Percentiles rank a stretch among this genome's conserved stretches.
phyloP scores from a whole-genome alignment of 1,140 invertebrate species.

The Macrotrachela quadricornifera region DNA sequence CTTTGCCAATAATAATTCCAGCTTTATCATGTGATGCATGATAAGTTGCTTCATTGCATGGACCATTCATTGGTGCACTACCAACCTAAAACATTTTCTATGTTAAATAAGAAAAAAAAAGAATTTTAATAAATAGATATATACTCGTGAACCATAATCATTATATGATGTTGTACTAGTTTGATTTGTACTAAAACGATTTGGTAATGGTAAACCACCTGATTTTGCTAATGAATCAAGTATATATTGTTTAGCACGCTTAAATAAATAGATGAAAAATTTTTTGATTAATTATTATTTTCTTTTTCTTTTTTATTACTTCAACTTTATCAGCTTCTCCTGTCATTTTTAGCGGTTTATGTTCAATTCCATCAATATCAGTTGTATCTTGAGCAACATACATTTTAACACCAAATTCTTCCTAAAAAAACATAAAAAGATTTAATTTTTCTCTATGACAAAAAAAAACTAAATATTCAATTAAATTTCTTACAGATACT shows the following conservation, averaged over 20 bases:
- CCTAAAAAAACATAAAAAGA: slow-evolving; percentile 23
- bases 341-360: slow-evolving; percentile 71
- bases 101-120: too few relatives aligned
- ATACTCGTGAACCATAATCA: too few relatives aligned
- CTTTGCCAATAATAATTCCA: slow-evolving; percentile 83
- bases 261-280: too few relatives aligned
- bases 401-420: slow-evolving; percentile 92
- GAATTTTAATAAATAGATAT: too few relatives aligned
- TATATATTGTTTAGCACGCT: not conserved
- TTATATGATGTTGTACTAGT: too few relatives aligned
- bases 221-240: too few relatives aligned
- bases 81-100: too few relatives aligned
- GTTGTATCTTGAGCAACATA: slow-evolving; percentile 80
- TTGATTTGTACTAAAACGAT: too few relatives aligned
- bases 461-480: not conserved
- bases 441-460: slow-evolving; percentile 7
- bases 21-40: slow-evolving; percentile 68
- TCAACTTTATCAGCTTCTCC: slow-evolving; percentile 78
- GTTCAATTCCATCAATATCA: slow-evolving; percentile 39
- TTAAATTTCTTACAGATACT: slow-evolving; percentile 41
- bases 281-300: too few relatives aligned
- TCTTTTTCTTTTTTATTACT: slow-evolving; percentile 17
- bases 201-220: too few relatives aligned
- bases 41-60: not conserved
- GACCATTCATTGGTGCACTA: too few relatives aligned